Evolutionary conservation across 1,140 invertebrate species (phyloP).

Genomic region (Coelopa frigida): DNA sequence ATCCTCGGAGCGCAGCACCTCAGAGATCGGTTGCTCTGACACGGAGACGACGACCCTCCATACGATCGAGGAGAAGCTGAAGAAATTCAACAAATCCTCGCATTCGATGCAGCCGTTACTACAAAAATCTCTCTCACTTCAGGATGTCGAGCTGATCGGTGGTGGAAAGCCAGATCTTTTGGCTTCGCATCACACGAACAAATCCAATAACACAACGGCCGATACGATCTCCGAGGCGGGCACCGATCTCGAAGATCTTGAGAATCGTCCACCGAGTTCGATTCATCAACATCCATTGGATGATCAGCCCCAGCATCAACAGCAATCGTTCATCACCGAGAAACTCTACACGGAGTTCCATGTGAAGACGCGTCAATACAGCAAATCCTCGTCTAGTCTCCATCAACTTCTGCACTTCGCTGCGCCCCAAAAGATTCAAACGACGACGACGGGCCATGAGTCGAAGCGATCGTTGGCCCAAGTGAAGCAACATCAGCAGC

Average conservation of each 20-base stretch:
- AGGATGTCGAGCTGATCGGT: constrained; percentile 36
- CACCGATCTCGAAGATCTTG: constrained; percentile 36
- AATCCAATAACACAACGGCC: too few relatives aligned
- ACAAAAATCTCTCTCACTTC: constrained; percentile 39
- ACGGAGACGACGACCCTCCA: constrained; percentile 34
- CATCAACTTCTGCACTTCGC: constrained; percentile 45
- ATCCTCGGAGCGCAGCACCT: constrained; percentile 4
- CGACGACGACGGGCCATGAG: too few relatives aligned
- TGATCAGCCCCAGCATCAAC: constrained; percentile 46
- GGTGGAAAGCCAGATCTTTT: constrained; percentile 37
- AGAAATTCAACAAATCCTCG: constrained; percentile 25
- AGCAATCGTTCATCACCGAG: constrained; percentile 54
- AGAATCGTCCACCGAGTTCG: too few relatives aligned
- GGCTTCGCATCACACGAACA: constrained; percentile 15
- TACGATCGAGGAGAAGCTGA: constrained; percentile 26
- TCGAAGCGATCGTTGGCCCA: constrained; percentile 26
- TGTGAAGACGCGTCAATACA: constrained; percentile 53
- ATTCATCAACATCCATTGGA: too few relatives aligned
- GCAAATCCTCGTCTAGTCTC: constrained; percentile 54
- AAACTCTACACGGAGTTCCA: constrained; percentile 56
- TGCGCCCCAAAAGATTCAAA: constrained; percentile 37
- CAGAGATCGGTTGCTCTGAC: constrained; percentile 23
- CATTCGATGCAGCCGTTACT: constrained; percentile 9
- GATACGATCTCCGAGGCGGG: constrained; percentile 38
- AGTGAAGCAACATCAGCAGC: constrained; percentile 12